phyloP scores from a whole-genome alignment of 2,113 vertebrate genomes.

The Oplegnathus fasciatus region DNA sequence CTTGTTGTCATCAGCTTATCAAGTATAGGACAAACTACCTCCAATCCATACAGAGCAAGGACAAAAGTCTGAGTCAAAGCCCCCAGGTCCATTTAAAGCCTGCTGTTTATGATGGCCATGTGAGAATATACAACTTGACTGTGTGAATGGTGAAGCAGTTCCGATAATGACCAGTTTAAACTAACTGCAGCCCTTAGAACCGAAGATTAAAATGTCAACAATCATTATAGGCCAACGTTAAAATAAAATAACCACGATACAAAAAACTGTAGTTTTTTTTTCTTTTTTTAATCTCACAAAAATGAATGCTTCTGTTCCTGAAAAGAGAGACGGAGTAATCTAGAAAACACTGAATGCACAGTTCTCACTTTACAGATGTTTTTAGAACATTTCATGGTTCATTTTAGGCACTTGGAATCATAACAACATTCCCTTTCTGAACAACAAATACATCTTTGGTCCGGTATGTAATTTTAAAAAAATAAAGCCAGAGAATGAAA shows the following conservation, averaged over 20 bases:
- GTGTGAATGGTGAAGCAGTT: conserved; percentile 22
- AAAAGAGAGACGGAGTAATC: conserved; percentile 78
- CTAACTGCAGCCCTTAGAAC: conserved; percentile 20
- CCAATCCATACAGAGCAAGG: background rate
- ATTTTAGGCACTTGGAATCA: conserved; percentile 86
- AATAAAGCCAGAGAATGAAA: conserved; percentile 78
- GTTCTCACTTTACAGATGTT: conserved; percentile 74
- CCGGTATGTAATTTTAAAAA: conserved; percentile 76
- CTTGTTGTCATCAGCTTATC: conserved; percentile 48
- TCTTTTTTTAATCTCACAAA: conserved; percentile 82
- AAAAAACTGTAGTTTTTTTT: conserved; percentile 65
- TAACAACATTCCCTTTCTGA: conserved; percentile 80
- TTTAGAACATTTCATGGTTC: conserved; percentile 75
- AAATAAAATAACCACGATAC: conserved; percentile 70
- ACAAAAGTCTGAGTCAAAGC: conserved; percentile 17
- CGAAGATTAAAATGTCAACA: conserved; percentile 40
- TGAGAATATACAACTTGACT: conserved; percentile 22
- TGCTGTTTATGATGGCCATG: background rate
- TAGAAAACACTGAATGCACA: conserved; percentile 79
- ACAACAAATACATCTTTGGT: conserved; percentile 85
- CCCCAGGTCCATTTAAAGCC: conserved; percentile 12
- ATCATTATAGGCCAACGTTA: conserved; percentile 23
- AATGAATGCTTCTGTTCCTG: conserved; percentile 81
- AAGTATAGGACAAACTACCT: conserved; percentile 40
- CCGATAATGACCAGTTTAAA: conserved; percentile 33